Evolutionary conservation across 2,113 vertebrate species (phyloP).

Genomic region (Saccopteryx bilineata): DNA sequence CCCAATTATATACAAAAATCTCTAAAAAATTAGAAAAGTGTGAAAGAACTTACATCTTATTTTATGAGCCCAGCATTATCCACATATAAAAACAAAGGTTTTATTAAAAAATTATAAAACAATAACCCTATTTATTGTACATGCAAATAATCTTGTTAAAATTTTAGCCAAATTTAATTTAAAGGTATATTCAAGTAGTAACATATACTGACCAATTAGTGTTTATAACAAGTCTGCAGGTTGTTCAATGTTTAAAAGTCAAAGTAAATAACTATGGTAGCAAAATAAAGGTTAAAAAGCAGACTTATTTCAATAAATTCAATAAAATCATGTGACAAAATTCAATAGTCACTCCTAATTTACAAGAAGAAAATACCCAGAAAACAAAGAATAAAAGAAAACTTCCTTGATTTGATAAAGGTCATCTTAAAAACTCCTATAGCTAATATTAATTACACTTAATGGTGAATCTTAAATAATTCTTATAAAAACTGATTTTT

Average conservation of each 20-base stretch:
- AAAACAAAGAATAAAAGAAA: neutral
- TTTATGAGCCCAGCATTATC: neutral
- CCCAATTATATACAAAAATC: neutral
- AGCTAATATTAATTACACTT: neutral
- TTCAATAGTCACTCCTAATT: neutral
- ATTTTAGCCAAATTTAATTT: neutral
- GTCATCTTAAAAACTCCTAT: neutral
- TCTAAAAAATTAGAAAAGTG: neutral
- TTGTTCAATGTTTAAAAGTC: neutral
- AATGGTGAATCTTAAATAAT: neutral
- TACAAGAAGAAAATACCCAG: neutral
- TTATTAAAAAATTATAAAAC: neutral
- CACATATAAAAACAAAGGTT: neutral
- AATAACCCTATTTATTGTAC: neutral
- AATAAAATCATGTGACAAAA: neutral
- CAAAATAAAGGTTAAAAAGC: neutral
- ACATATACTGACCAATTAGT: neutral
- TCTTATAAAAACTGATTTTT: neutral
- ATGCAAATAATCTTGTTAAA: neutral
- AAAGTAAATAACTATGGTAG: neutral
- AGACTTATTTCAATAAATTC: neutral
- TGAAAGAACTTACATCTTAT: neutral
- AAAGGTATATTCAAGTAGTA: neutral
- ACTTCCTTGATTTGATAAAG: neutral
- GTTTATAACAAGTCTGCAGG: neutral